Percentiles rank a stretch among this genome's conserved stretches.
Conservation (phyloP, 92 coral and sea anemone species). For the Metridium senile region DNA sequence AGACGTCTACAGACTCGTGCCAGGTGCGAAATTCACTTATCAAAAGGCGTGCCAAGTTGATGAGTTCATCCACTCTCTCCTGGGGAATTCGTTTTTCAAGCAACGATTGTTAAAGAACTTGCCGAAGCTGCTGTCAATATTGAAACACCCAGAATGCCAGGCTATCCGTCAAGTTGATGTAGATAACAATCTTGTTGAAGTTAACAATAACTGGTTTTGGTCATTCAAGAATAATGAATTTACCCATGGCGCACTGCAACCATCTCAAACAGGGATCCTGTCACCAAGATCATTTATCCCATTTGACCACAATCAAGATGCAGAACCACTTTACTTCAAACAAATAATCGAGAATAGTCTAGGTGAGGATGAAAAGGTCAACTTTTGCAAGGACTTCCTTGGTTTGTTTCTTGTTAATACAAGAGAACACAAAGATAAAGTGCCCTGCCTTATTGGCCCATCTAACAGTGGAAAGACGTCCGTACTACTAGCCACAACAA, state of each 20-base stretch:
- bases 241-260: neutral
- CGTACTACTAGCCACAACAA: constrained; percentile 13
- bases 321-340: constrained; percentile 24
- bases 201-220: constrained; percentile 22
- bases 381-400: constrained; percentile 22
- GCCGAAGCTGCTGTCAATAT: constrained; percentile 1
- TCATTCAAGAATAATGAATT: neutral
- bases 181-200: constrained; percentile 1
- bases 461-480: constrained; percentile 46
- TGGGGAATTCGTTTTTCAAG: constrained; percentile 5
- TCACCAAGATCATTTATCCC: constrained; percentile 28
- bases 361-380: neutral
- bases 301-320: constrained; percentile 10
- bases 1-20: neutral
- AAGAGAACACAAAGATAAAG: constrained; percentile 30
- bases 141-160: constrained; percentile 6
- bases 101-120: neutral
- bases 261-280: neutral
- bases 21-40: neutral
- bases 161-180: constrained; percentile 7
- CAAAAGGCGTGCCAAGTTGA: neutral
- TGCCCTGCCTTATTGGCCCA: constrained; percentile 40
- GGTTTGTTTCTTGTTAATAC: neutral
- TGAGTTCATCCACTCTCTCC: constrained; percentile 1
- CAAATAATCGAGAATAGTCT: constrained; percentile 20